Evolutionary conservation across 1,140 invertebrate species (phyloP).

Genomic region (Macrosteles quadrilineatus): DNA sequence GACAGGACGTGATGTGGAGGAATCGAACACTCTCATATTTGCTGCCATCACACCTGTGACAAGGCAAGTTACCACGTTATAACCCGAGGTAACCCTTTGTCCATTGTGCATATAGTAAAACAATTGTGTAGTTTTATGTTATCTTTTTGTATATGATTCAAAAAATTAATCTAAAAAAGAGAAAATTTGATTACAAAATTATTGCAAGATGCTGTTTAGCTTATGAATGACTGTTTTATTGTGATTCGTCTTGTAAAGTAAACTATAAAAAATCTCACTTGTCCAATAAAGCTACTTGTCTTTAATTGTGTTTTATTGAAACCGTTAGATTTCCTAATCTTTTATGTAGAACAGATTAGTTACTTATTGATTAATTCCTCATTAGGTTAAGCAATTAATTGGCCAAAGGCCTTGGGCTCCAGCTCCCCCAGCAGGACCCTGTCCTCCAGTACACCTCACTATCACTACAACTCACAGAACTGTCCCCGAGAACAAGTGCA

Average conservation of each 20-base stretch:
- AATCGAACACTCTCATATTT: not conserved
- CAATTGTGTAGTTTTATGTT: constrained; percentile 40
- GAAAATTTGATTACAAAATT: constrained; percentile 34
- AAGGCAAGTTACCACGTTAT: constrained; percentile 19
- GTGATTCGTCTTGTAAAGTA: constrained; percentile 44
- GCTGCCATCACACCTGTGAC: not conserved
- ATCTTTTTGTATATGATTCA: constrained; percentile 41
- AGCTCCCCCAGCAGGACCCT: too few relatives aligned
- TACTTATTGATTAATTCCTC: too few relatives aligned
- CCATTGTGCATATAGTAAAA: constrained; percentile 14
- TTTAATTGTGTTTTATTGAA: constrained; percentile 31
- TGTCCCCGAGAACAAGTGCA: too few relatives aligned
- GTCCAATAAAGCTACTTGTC: constrained; percentile 45
- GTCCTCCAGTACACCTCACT: too few relatives aligned
- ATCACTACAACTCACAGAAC: too few relatives aligned
- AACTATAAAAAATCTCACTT: constrained; percentile 42
- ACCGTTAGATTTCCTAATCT: too few relatives aligned
- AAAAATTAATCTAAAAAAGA: constrained; percentile 31
- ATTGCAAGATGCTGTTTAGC: constrained; percentile 42
- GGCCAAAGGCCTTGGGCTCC: too few relatives aligned
- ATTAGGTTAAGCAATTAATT: too few relatives aligned
- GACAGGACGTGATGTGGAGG: not conserved
- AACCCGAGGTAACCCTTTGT: constrained; percentile 18
- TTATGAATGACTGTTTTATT: constrained; percentile 44
- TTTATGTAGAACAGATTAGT: not conserved